Conservation (phyloP, 1,140 invertebrate genomes). For the Drosophila novamexicana region DNA sequence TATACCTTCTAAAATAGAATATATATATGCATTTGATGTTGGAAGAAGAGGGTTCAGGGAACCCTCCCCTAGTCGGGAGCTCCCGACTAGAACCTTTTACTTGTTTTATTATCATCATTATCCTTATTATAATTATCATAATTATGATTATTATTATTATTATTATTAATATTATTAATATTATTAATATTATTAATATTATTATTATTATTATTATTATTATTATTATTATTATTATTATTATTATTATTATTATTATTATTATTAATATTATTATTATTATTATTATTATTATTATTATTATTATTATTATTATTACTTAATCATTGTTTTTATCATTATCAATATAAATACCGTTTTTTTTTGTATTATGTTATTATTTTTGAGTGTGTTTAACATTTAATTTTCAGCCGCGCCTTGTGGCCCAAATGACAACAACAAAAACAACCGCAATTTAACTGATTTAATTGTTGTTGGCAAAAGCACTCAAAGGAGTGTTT, state of each 20-base stretch:
- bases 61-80: no score
- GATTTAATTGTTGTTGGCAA: slow-evolving; percentile 54
- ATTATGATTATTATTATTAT: neutral
- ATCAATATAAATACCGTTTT: neutral
- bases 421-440: slow-evolving; percentile 37
- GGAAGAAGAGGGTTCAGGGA: no score
- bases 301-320: neutral
- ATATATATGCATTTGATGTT: no score
- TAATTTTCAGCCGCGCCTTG: slow-evolving; percentile 34
- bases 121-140: neutral
- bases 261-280: neutral
- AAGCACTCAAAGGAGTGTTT: slow-evolving; percentile 50
- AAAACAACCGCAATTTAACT: slow-evolving; percentile 19
- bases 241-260: neutral
- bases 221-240: slow-evolving; percentile 1
- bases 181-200: neutral
- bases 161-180: neutral
- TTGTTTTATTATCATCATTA: neutral
- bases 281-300: neutral
- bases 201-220: neutral
- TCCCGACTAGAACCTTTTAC: no score
- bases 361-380: neutral
- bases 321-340: neutral
- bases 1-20: no score
- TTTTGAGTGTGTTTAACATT: slow-evolving; percentile 34